phyloP scores from a whole-genome alignment of 2,113 vertebrate species.

The Smithornis capensis region DNA sequence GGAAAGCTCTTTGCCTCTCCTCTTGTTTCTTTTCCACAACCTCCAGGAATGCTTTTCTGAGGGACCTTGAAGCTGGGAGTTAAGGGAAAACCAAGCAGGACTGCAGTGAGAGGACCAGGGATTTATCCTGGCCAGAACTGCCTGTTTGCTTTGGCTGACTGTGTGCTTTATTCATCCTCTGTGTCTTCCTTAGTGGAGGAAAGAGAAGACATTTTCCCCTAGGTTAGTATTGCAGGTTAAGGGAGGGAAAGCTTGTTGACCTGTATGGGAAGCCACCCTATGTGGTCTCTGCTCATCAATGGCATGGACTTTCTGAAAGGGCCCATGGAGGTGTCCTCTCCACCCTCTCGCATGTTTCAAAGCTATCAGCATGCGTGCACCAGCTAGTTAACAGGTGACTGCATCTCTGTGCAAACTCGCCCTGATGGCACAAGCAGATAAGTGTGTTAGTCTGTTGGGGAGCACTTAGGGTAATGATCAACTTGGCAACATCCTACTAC shows the following conservation, averaged over 20 bases:
- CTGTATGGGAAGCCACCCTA: background rate
- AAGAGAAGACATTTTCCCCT: background rate
- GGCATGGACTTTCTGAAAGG: background rate
- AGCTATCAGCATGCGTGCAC: background rate
- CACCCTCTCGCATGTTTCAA: background rate
- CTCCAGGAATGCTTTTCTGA: background rate
- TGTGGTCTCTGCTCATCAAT: background rate
- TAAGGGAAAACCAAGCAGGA: background rate
- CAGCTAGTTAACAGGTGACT: background rate
- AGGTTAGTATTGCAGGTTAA: background rate
- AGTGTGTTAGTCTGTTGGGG: background rate
- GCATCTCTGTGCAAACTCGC: background rate
- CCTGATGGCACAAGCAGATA: background rate
- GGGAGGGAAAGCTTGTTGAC: background rate
- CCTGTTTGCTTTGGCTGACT: background rate
- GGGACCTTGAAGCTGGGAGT: background rate
- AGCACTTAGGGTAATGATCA: background rate
- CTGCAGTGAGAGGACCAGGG: background rate
- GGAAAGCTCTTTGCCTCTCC: conserved; percentile 31
- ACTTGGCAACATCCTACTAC: background rate
- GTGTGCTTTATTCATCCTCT: background rate
- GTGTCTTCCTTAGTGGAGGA: background rate
- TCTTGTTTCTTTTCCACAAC: background rate
- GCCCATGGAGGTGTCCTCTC: background rate
- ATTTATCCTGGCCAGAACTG: background rate